phyloP scores from a whole-genome alignment of 2,113 vertebrate species.

The Cyanistes caeruleus region DNA sequence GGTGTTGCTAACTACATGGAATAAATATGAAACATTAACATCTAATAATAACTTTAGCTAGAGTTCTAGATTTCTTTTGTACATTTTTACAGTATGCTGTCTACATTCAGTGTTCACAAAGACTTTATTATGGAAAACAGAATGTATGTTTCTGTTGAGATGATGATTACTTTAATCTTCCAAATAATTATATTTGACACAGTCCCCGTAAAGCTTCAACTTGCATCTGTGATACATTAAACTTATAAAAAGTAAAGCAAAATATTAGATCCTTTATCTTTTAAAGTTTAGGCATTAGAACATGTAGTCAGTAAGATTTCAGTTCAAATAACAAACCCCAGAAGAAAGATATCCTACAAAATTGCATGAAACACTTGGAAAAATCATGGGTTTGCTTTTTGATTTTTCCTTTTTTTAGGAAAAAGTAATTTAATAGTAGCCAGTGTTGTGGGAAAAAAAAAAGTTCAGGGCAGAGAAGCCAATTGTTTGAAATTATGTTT shows the following conservation, averaged over 20 bases:
- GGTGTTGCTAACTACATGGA: background rate
- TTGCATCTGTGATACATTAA: background rate
- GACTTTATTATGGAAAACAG: background rate
- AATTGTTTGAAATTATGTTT: background rate
- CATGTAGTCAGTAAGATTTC: background rate
- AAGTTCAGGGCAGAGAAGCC: background rate
- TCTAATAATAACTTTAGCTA: background rate
- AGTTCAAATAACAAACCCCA: background rate
- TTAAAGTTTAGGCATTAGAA: background rate
- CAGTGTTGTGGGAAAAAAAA: background rate
- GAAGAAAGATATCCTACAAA: background rate
- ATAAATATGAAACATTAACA: background rate
- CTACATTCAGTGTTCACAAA: background rate
- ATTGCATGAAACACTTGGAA: background rate
- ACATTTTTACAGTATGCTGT: background rate
- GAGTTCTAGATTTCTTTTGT: background rate
- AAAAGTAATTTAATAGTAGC: background rate
- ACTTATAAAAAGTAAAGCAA: background rate
- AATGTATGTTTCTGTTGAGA: background rate
- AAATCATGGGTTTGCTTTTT: background rate
- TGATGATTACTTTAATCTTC: slow-evolving; percentile 16
- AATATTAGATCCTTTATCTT: background rate
- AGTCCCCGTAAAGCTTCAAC: background rate
- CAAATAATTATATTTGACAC: background rate
- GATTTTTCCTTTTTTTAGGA: background rate